Conservation (phyloP, 1,140 invertebrate species). For the Dendrolimus kikuchii region DNA sequence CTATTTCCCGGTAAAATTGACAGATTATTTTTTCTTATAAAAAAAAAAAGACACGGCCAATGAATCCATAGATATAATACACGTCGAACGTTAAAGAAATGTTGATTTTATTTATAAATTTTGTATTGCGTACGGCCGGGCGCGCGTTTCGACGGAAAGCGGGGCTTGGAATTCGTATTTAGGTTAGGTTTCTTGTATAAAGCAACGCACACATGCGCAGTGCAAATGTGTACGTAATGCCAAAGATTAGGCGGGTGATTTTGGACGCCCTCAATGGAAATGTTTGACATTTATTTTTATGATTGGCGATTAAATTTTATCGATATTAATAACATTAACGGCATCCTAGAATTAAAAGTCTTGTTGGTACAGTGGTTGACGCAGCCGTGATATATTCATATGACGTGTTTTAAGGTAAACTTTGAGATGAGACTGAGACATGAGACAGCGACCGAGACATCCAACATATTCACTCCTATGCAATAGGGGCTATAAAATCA, state of each 20-base stretch:
- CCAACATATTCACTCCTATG: too few relatives aligned
- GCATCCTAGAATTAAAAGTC: too few relatives aligned
- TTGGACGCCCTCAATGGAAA: not conserved
- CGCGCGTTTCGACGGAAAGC: slow-evolving; percentile 45
- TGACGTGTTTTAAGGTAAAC: too few relatives aligned
- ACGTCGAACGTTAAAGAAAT: slow-evolving; percentile 19
- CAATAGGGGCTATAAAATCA: too few relatives aligned
- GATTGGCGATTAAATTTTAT: too few relatives aligned
- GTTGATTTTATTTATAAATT: slow-evolving; percentile 57
- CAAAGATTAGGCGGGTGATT: slow-evolving; percentile 33
- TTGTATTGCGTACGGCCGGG: slow-evolving; percentile 38
- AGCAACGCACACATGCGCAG: slow-evolving; percentile 63
- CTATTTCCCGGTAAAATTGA: not conserved
- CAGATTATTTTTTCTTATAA: not conserved
- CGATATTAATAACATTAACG: too few relatives aligned
- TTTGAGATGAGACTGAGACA: too few relatives aligned
- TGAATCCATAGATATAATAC: not conserved
- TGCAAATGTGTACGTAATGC: slow-evolving; percentile 15
- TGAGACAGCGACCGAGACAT: too few relatives aligned
- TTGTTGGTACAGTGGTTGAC: too few relatives aligned
- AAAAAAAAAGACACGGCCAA: not conserved
- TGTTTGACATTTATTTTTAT: not conserved
- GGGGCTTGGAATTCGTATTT: slow-evolving; percentile 63
- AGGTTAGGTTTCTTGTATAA: slow-evolving; percentile 62
- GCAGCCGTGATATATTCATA: too few relatives aligned